A percentile compares a stretch with the other conserved stretches of the same genome.
Conservation (phyloP, 1,140 invertebrate genomes). For the Scaptodrosophila lebanonensis region DNA sequence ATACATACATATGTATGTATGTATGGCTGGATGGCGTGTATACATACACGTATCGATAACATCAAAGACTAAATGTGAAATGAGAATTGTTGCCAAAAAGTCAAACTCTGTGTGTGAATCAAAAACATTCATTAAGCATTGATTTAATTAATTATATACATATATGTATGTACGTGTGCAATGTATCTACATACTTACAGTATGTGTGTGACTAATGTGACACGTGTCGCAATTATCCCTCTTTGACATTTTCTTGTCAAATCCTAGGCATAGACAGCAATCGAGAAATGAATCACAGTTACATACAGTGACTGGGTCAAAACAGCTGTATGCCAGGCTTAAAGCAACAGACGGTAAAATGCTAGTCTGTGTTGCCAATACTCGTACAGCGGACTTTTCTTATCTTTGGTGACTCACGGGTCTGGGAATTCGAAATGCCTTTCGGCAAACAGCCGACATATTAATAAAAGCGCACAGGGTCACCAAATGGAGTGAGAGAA, state of each 20-base stretch:
- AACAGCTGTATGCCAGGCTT: neutral
- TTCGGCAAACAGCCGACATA: conserved; percentile 40
- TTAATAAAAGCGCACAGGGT: conserved; percentile 1
- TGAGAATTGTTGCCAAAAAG: conserved; percentile 1
- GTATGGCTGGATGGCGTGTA: neutral
- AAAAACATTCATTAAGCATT: conserved; percentile 46
- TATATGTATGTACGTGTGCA: neutral
- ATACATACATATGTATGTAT: neutral
- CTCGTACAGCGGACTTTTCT: too few species aligned
- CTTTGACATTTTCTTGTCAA: conserved; percentile 51
- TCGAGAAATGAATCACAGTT: conserved; percentile 45
- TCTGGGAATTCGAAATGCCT: conserved; percentile 36
- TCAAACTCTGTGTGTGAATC: too few species aligned
- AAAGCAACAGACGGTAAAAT: neutral
- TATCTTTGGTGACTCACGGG: conserved; percentile 40
- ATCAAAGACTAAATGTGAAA: conserved; percentile 44
- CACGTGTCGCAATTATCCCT: conserved; percentile 60
- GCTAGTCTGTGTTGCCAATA: neutral
- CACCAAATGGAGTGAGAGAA: too few species aligned
- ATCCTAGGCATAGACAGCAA: conserved; percentile 51
- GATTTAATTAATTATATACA: conserved; percentile 65
- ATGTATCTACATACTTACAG: conserved; percentile 1
- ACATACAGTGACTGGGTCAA: conserved; percentile 20
- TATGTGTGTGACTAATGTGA: conserved; percentile 14
- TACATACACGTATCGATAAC: neutral